Base-by-base conservation (phyloP, 2,797 vertebrate genomes). In the Remorina albescens region DNA sequence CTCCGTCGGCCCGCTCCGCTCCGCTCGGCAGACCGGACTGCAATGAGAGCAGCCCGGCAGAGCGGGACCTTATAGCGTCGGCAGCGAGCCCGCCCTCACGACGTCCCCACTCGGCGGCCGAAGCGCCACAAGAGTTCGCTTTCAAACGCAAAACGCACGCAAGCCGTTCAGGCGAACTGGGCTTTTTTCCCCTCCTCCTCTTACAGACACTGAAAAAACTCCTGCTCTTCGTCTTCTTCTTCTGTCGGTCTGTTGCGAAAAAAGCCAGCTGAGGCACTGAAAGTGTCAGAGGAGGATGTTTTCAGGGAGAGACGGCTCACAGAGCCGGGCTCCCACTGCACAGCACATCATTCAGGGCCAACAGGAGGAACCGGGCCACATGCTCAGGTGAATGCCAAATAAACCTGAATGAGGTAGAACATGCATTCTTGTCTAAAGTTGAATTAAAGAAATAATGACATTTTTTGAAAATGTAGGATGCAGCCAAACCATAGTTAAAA, bases 11-110 rank as follows among this genome's bases (percentile, higher is more conserved):
- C 87, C 75, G 86, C 78, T 88, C 87, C 75, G 86, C 78, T 88
- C 90, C 81, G 86, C 76, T 80, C 88, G 53, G 91, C 93, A 93
- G 91, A 90, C 93, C 76, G 87, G 92, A 93, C 93, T 91, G 92
- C 93, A 93, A 92, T 91, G 93, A 90, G 87, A 66, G 80, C 85
- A 89, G 93, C 66, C 91, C 74, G 94, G 87, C 84, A 81, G 83
- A 88, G 85, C 76, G 90, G 90, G 88, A 93, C 87, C 88, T 85
- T 88, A 89, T 81, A 88, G 86, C 74, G 68, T 37, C 83, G 65
- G 79, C 64, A 67, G 76, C 76, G 80, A 88, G 86, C 84, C 86
- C 91, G 86, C 89, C 86, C 88, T 78, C 86, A 16, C 78, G 80
- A 84, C 89, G 86, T 53, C 86, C 80, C 65, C 74, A 76, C 64